Evolutionary conservation across 1,140 invertebrate genomes (phyloP), one percentile per base, ranked within the genome.

Genomic region (Ceratoteleas bidentatus): DNA sequence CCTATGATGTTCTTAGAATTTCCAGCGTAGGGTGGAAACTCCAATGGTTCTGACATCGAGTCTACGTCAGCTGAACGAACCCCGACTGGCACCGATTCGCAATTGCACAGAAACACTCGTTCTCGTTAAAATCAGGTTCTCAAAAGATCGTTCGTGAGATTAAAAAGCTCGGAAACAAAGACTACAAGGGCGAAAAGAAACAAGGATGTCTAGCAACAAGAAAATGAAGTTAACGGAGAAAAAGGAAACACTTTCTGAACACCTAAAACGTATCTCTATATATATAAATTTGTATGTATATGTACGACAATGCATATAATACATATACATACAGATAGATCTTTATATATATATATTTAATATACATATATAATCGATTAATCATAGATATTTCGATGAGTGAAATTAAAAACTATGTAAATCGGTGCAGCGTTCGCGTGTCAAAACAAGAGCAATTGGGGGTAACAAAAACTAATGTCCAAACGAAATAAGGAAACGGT

Each of bases 81-180:
- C 16, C 40, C 32, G 7, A 66, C 72, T 66, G 36, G 66, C 61
- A 75, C 62, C 61, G 54, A 75, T 68, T 56, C 56, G 62, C 54
- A 75, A 74, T 75, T 75, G 72, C 72, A 75, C 72, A 76, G 64
- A 68, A 66, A 62, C 73, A 62, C 47, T 54, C 33, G 33, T 58
- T 65, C 61, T 64, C 8, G 56, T 61, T 65, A 66, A 75, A 75
- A 75, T 66, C 13, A 75, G 34, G 10, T 65, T 58, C 61, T 66
- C 54, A 16, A 10, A 75, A 57, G 15, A 47, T 75, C 72, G 54
- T 65, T 64, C n/a, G 43, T 66, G 7, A 9, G 24, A 60, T 66
- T 75, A 66, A 66, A 75, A 75, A 75, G 61, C 61, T 36, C 8
- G 49, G 13, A 54, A 62, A 72, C 43, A n/a, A 54, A 56, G 15